Evolutionary conservation across 1,140 invertebrate genomes (phyloP).

Genomic region (Papilio polytes): DNA sequence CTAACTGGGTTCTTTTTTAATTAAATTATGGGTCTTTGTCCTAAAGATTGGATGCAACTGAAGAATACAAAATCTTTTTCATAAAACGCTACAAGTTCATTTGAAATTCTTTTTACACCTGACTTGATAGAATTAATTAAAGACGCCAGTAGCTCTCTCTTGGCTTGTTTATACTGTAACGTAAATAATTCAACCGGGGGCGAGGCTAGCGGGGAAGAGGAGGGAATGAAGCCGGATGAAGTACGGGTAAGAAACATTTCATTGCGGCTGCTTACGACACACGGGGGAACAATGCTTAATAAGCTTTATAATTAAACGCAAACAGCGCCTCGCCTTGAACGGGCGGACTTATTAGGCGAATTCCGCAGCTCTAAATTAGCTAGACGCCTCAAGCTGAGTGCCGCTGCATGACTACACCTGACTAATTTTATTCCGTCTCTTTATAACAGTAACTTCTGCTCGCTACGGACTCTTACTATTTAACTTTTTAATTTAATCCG

Average conservation of each 20-base stretch:
- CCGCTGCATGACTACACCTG: constrained; percentile 9
- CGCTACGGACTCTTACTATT: not conserved
- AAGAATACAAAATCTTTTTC: constrained; percentile 23
- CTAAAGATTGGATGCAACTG: not conserved
- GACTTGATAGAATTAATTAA: constrained; percentile 31
- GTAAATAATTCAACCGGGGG: constrained; percentile 57
- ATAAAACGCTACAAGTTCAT: constrained; percentile 17
- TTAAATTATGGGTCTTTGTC: not conserved
- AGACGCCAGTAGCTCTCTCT: constrained; percentile 16
- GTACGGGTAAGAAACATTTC: constrained; percentile 54
- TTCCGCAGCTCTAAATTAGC: constrained; percentile 54
- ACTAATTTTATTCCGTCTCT: constrained; percentile 26
- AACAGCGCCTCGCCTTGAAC: constrained; percentile 54
- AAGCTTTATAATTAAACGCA: constrained; percentile 76
- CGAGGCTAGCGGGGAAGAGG: constrained; percentile 47
- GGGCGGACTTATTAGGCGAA: constrained; percentile 62
- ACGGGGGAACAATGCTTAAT: constrained; percentile 73
- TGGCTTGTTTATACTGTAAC: constrained; percentile 45
- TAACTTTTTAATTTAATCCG: too few relatives aligned
- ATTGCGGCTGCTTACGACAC: constrained; percentile 64
- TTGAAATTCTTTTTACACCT: constrained; percentile 15
- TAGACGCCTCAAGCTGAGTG: constrained; percentile 44
- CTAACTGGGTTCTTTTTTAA: not conserved
- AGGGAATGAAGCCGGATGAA: constrained; percentile 44
- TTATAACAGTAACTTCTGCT: not conserved